Percentiles rank a stretch among this genome's conserved stretches.
Evolutionary conservation across 2,888 invertebrate species (phyloP).

Genomic region (Agriotes lineatus): DNA sequence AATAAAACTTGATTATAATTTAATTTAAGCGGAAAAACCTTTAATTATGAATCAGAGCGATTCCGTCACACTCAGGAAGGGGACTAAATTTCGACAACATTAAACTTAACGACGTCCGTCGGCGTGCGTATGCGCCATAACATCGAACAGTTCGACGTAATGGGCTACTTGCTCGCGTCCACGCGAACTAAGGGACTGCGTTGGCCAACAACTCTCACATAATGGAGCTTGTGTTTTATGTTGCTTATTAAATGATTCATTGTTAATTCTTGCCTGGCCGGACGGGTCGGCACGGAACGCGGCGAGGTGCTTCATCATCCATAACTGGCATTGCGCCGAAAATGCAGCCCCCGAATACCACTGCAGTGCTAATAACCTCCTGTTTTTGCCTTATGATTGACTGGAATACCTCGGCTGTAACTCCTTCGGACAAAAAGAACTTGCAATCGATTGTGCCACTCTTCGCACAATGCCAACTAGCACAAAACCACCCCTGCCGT

Average conservation of each 20-base stretch:
- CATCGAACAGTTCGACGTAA: conserved; percentile 36
- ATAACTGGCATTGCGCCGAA: conserved; percentile 50
- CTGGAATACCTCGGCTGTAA: conserved; percentile 32
- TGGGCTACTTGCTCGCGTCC: conserved; percentile 38
- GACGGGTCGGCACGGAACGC: conserved; percentile 47
- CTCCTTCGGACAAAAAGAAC: conserved; percentile 10
- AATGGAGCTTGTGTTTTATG: conserved; percentile 50
- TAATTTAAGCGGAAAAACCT: conserved; percentile 15
- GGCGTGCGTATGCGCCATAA: conserved; percentile 28
- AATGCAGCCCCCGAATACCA: conserved; percentile 47
- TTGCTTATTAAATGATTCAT: conserved; percentile 52
- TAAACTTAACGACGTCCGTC: conserved; percentile 42
- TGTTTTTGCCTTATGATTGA: conserved; percentile 41
- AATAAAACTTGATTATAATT: conserved; percentile 34
- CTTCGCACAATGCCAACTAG: neutral
- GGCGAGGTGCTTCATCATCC: conserved; percentile 50
- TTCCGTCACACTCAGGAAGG: conserved; percentile 19
- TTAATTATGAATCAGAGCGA: conserved; percentile 17
- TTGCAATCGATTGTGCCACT: conserved; percentile 13
- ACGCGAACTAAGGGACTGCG: conserved; percentile 33
- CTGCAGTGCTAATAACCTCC: conserved; percentile 50
- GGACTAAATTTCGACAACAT: conserved; percentile 45
- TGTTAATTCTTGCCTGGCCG: conserved; percentile 48
- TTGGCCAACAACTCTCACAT: conserved; percentile 41
- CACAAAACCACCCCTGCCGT: conserved; percentile 9